A percentile compares a stretch with the other conserved stretches of the same genome.
These are phyloP conservation scores for Trachelus stipa DNA, from an alignment of 2,888 invertebrate genomes.

Conservation along the genomic window DNA sequence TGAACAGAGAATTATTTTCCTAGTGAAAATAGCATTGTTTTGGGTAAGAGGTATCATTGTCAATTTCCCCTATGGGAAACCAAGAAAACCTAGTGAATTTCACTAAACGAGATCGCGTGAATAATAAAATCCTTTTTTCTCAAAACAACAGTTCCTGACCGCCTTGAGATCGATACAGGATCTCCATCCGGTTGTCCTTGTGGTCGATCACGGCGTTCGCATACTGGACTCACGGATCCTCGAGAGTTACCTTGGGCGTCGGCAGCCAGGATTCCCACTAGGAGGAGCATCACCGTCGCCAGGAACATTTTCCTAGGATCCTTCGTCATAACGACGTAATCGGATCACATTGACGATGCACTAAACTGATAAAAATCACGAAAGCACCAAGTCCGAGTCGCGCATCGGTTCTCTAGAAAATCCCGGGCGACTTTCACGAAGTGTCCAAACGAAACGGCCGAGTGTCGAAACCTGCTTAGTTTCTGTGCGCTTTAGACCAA, in stretches of 20 bases:
- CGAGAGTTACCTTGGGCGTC: constrained; percentile 46
- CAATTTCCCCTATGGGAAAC: too few relatives aligned
- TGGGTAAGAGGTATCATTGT: too few relatives aligned
- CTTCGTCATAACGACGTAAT: background rate
- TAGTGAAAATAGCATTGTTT: too few relatives aligned
- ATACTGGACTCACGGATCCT: background rate
- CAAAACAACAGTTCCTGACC: background rate
- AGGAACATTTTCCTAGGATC: constrained; percentile 43
- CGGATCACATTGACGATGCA: constrained; percentile 3
- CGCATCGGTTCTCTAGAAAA: constrained; percentile 1
- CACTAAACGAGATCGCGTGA: too few relatives aligned
- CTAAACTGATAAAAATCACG: constrained; percentile 21
- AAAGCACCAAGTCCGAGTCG: background rate
- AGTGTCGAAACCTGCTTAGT: background rate
- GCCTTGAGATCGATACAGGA: background rate
- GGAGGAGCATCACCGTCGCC: constrained; percentile 49
- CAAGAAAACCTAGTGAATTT: too few relatives aligned
- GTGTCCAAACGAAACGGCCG: background rate
- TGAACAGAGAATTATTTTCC: too few relatives aligned
- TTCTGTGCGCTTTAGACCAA: background rate
- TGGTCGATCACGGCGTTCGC: background rate
- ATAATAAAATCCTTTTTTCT: too few relatives aligned
- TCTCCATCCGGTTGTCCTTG: background rate
- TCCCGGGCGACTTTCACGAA: constrained; percentile 6
- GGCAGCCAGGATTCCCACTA: constrained; percentile 50